Evolutionary conservation across 2,888 invertebrate species (phyloP), one percentile per base, ranked within the genome.

Genomic region (Agapostemon virescens): DNA sequence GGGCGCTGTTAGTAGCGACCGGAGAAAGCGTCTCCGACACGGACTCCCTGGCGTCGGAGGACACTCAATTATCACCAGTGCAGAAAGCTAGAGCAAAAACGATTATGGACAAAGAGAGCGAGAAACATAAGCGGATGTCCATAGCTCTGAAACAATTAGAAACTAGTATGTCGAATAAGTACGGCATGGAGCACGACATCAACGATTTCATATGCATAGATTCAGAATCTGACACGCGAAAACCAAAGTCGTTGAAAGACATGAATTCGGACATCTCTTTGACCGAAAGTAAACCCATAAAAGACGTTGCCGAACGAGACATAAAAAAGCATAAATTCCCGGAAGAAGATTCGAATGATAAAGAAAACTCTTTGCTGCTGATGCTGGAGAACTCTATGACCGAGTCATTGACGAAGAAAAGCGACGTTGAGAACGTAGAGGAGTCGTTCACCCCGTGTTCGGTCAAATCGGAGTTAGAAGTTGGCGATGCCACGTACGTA

Each of bases 51-150:
- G 87, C 69, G 26, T 90, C 91, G 0, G 92, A 91, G 33, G 89
- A 89, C 5, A 77, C 87, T 0, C 88, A 92, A 74, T 84, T 92
- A 0, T 92, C 92, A 2, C 91, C 92, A 0, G 91, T 93, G 3
- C 92, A 92, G 55, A 92, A 92, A 77, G 91, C 91, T 3, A 84
- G 92, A 20, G 91, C 89, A 0, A 91, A 91, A 74, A 89, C 87
- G 13, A 90, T 90, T 61, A 88, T 89, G 5, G 92, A 92, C 11
- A 91, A 91, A 58, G 90, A 91, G 61, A 72, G 75, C 0, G 90
- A 90, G 13, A 86, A 84, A 15, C 88, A 89, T 17, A 89, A 79
- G 30, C 86, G 88, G 63, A 71, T 91, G 20, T 80, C 84, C 0
- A 90, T 86, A 79, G 88, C 87, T 0, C 36, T 92, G 52, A 90